Base-by-base conservation (phyloP, 2,113 vertebrate genomes). In the Muntiacus reevesi region DNA sequence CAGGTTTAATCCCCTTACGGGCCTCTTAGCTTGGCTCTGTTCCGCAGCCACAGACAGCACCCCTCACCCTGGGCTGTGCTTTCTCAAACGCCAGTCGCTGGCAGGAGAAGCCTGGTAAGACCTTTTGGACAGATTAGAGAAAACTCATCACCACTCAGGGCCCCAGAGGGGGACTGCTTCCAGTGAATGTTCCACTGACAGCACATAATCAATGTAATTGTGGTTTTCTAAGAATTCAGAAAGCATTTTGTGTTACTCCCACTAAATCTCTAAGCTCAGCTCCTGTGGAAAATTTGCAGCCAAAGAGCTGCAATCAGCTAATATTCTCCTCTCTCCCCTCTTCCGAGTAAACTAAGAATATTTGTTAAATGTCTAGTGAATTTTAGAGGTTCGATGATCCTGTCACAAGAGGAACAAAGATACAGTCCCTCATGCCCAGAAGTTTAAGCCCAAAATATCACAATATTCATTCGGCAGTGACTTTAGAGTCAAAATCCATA, bases 1-100 rank as follows among this genome's bases (percentile, higher is more conserved):
- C 5, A 94, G 97, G 86, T 97, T 97, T 97, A 98, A 97, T 95
- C 92, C 96, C 82, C 94, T 91, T 21, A 52, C 12, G 60, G 90
- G 96, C 88, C 93, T 86, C 92, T 86, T 71, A 96, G 91, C 71
- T 60, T 88, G 12, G 3, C 87, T 97, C 54, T 84, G 45, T 85
- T 96, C 74, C 30, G 19, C 17, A 92, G 96, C 86, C 64, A 16
- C 60, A 88, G 87, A 81, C 76, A 91, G 81, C n/a, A 74, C 30
- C 87, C 90, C 60, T 74, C 60, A 60, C 76, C 88, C 81, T 4
- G 25, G 74, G 74, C 54, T 87, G 54, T 3, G 27, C 67, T 59
- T 95, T 92, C 90, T 92, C 91, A 93, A 88, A 88, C 59, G 90
- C 88, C 96, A 76, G 52, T 62, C n/a, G 82, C 59, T 88, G 67